phyloP scores from a whole-genome alignment of 1,140 invertebrate species.

The Coelopa frigida region DNA sequence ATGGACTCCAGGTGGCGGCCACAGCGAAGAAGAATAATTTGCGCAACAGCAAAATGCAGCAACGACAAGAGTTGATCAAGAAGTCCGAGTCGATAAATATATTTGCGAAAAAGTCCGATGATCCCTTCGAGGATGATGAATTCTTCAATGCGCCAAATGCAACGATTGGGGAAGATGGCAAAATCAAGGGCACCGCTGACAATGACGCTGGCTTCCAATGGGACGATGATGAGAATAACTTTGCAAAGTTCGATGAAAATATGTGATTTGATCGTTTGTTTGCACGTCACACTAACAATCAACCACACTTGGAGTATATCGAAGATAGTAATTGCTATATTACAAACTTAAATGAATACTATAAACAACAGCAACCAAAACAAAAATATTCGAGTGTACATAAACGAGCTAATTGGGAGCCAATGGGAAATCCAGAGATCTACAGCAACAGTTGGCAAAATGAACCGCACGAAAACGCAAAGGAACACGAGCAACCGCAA shows the following conservation, averaged over 20 bases:
- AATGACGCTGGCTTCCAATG: constrained; percentile 30
- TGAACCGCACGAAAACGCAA: background rate
- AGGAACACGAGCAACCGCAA: background rate
- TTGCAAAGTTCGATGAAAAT: constrained; percentile 46
- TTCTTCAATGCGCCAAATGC: constrained; percentile 58
- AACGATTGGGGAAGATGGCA: constrained; percentile 2
- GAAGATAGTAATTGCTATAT: constrained; percentile 35
- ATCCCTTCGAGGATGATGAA: constrained; percentile 81
- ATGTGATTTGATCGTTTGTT: constrained; percentile 45
- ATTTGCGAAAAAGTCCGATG: constrained; percentile 65
- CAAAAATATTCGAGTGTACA: constrained; percentile 16
- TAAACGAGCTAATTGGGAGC: background rate
- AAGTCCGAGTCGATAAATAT: constrained; percentile 85
- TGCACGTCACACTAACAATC: too few species aligned
- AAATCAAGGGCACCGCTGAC: constrained; percentile 1
- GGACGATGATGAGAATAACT: constrained; percentile 39
- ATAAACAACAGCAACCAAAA: constrained; percentile 29
- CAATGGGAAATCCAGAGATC: background rate
- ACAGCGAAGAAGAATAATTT: constrained; percentile 31
- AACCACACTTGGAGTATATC: too few species aligned
- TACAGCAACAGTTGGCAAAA: too few species aligned
- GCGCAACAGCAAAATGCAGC: constrained; percentile 31
- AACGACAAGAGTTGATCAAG: constrained; percentile 54
- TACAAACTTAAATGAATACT: constrained; percentile 39
- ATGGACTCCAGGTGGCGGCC: constrained; percentile 1